phyloP scores from a whole-genome alignment of 2,888 invertebrate species.

The Apotomis turbidana region DNA sequence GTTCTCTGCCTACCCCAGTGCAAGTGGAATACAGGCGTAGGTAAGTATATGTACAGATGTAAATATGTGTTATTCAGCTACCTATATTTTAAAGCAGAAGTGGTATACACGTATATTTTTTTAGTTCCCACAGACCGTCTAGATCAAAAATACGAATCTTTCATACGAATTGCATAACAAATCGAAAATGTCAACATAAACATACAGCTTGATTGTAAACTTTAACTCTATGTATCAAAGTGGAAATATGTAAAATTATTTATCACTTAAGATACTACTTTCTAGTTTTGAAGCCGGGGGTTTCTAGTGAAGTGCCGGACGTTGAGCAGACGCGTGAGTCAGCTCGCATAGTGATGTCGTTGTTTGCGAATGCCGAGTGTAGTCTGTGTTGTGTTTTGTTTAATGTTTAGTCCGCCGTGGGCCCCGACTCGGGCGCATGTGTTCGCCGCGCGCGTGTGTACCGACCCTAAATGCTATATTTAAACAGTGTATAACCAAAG shows the following conservation, averaged over 20 bases:
- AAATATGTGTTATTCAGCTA: too few species aligned
- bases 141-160: background rate
- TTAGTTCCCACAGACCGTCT: too few species aligned
- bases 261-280: background rate
- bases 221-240: background rate
- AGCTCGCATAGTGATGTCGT: constrained; percentile 19
- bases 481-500: constrained; percentile 13
- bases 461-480: constrained; percentile 24
- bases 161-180: background rate
- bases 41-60: too few species aligned
- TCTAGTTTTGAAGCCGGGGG: background rate
- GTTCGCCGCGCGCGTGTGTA: background rate
- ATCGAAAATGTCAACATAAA: background rate
- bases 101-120: too few species aligned
- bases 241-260: background rate
- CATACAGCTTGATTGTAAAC: background rate
- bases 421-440: constrained; percentile 26
- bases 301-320: background rate
- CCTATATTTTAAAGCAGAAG: too few species aligned
- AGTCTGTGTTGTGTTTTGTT: background rate
- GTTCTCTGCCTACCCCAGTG: too few species aligned
- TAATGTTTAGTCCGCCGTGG: constrained; percentile 19
- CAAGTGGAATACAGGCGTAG: too few species aligned
- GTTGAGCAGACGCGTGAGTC: constrained; percentile 22
- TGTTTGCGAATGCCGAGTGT: constrained; percentile 24